A percentile compares a stretch with the other conserved stretches of the same genome.
Conservation (phyloP, 2,113 vertebrate genomes). For the Leptobrachium ailaonicum region DNA sequence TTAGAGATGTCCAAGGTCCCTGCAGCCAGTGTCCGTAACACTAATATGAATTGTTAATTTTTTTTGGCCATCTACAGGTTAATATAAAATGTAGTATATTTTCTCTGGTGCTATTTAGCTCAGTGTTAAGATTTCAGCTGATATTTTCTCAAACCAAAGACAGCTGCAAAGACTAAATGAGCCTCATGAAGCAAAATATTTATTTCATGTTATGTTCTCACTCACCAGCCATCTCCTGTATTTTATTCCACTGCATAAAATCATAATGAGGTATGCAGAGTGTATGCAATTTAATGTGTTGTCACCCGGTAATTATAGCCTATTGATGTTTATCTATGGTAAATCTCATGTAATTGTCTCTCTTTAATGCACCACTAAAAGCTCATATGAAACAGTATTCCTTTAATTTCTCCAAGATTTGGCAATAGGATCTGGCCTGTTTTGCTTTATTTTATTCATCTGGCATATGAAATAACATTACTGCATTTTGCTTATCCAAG, state of each 20-base stretch:
- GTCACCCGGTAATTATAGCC: conserved; percentile 27
- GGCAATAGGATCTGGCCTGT: conserved; percentile 25
- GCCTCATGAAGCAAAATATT: conserved; percentile 15
- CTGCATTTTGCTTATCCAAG: conserved; percentile 43
- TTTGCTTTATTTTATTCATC: conserved; percentile 32
- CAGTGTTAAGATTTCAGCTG: not conserved
- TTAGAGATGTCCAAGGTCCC: too few relatives aligned
- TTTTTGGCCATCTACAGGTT: not conserved
- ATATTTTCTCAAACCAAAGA: conserved; percentile 16
- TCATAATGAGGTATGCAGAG: conserved; percentile 6
- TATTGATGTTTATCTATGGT: conserved; percentile 22
- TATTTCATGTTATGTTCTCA: conserved; percentile 27
- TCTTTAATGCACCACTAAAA: conserved; percentile 24
- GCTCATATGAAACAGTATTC: conserved; percentile 23
- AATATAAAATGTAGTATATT: not conserved
- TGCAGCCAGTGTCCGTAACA: too few relatives aligned
- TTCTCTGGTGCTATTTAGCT: not conserved
- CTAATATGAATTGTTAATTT: too few relatives aligned
- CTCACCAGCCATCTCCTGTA: conserved; percentile 5
- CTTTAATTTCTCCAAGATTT: conserved; percentile 1
- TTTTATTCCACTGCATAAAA: conserved; percentile 20
- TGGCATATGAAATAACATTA: conserved; percentile 37
- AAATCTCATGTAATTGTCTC: conserved; percentile 34
- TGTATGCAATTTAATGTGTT: conserved; percentile 20
- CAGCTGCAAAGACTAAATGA: conserved; percentile 8